Evolutionary conservation across 2,797 vertebrate species (phyloP), one percentile per base, ranked within the genome.

Genomic region (Phoxinus dragarum): DNA sequence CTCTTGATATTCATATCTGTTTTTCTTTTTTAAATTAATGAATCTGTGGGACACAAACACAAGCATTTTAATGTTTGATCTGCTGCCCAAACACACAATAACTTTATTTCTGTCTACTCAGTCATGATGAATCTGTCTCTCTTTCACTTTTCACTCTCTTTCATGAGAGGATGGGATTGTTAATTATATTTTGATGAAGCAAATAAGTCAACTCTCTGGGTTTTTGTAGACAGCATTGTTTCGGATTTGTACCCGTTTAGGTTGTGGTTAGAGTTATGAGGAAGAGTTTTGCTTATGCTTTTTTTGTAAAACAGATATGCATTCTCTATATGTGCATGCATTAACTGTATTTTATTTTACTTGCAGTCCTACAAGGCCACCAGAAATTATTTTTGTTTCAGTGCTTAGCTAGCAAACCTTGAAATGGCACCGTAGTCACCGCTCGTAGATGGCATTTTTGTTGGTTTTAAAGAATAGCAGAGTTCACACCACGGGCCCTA

Each of bases 101-200:
- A 77, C 75, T 75, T 77, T 27, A 77, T 77, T 66, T 76, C 78
- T 61, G n/a, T 77, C 82, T 42, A 68, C 61, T 81, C 61, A 59
- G 27, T 74, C 47, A 49, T 61, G 61, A 34, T 78, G 23, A 68
- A 69, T 73, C 21, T 76, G 11, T 61, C 81, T 80, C n/a, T 75
- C 75, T 61, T 84, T 81, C 81, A 79, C 52, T 42, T 44, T 14
- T 44, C 67, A 54, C 27, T 27, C 27, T 27, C 27, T 27, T 27
- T 27, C 27, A 90, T 93, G 89, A 92, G 34, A 61, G 75, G n/a
- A 21, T 91, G 88, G 82, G 74, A 83, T 80, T 81, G 90, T 89
- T 92, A 94, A 94, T 90, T 90, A 84, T 90, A 89, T 94, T 93
- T 93, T 1, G 69, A 81, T 90, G 88, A 40, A 69, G 78, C 42